phyloP scores from a whole-genome alignment of 2,888 invertebrate genomes.

The Theodoxus fluviatilis region DNA sequence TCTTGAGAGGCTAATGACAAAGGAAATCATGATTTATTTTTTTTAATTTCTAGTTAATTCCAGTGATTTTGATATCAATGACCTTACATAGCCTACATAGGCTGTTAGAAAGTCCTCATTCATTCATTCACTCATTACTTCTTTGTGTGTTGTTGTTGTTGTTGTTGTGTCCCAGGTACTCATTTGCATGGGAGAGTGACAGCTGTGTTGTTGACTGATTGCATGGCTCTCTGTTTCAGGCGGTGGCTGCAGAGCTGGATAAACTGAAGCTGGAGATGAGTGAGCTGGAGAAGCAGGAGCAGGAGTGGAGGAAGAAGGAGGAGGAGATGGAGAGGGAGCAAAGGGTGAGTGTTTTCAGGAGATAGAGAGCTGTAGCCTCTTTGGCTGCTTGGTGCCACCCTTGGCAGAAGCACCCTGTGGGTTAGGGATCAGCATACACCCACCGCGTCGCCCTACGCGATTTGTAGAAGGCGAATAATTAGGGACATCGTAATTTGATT shows the following conservation, averaged over 20 bases:
- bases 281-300: conserved; percentile 76
- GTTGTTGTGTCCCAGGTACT: no score
- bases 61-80: no score
- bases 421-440: not conserved
- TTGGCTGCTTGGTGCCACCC: not conserved
- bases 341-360: conserved; percentile 66
- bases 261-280: conserved; percentile 69
- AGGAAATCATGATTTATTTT: no score
- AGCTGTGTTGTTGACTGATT: not conserved
- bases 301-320: conserved; percentile 74
- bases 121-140: no score
- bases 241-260: conserved; percentile 56
- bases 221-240: conserved; percentile 14
- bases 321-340: conserved; percentile 82
- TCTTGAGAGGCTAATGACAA: no score
- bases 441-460: not conserved
- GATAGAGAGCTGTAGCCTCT: not conserved
- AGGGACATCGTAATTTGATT: no score
- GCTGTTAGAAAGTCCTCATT: no score
- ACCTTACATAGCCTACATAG: no score
- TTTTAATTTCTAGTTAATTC: no score
- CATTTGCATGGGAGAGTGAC: not conserved
- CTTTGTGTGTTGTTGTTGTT: no score
- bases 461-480: no score
- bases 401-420: not conserved